A percentile compares a stretch with the other conserved stretches of the same genome.
Conservation (phyloP, 2,797 vertebrate genomes). For the Amblyraja radiata region DNA sequence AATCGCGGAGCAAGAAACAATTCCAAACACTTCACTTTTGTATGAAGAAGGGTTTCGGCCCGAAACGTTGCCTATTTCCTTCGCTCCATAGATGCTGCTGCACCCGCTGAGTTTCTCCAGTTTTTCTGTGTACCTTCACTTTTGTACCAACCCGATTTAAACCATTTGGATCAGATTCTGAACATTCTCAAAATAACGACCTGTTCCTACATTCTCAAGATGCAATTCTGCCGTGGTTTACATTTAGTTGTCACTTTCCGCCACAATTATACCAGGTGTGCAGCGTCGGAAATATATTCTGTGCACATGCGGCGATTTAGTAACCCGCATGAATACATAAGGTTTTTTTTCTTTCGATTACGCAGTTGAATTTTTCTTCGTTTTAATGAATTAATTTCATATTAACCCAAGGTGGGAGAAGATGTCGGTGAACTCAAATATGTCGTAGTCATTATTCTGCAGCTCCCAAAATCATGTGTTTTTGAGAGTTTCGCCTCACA, state of each 20-base stretch:
- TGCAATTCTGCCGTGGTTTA: too few relatives aligned
- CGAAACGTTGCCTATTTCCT: too few relatives aligned
- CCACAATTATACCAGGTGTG: too few relatives aligned
- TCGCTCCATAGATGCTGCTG: too few relatives aligned
- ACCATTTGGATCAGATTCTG: background rate
- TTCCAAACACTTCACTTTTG: too few relatives aligned
- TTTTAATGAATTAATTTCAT: background rate
- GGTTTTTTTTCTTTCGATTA: background rate
- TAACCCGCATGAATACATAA: too few relatives aligned
- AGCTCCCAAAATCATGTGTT: constrained; percentile 47
- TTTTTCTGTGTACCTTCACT: too few relatives aligned
- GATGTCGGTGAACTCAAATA: constrained; percentile 35
- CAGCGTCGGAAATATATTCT: background rate
- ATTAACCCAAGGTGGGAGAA: background rate
- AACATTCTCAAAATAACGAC: too few relatives aligned
- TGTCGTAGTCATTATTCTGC: background rate
- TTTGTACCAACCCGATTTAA: background rate
- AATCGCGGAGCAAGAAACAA: background rate
- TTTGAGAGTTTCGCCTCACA: constrained; percentile 50
- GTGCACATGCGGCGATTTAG: background rate
- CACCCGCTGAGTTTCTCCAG: too few relatives aligned
- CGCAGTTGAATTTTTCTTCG: background rate
- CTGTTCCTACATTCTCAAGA: too few relatives aligned
- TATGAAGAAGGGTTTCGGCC: too few relatives aligned
- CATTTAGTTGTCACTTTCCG: too few relatives aligned